phyloP scores from a whole-genome alignment of 1,140 invertebrate species.

The Drosophila yakuba region DNA sequence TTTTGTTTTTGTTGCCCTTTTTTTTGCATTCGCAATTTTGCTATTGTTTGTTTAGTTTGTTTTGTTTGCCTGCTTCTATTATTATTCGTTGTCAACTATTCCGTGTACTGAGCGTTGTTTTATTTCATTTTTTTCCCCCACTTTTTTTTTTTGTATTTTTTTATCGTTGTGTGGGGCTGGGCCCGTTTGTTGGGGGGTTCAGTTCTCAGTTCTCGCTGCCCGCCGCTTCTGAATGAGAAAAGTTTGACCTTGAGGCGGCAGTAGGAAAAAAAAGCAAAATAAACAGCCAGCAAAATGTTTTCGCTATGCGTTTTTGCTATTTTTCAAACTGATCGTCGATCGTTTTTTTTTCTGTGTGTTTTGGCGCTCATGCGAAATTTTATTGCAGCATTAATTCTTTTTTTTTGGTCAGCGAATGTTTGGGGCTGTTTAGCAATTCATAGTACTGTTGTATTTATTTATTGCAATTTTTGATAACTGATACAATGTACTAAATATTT shows the following conservation, averaged over 20 bases:
- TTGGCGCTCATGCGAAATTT: conserved; percentile 1
- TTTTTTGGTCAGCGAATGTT: conserved; percentile 12
- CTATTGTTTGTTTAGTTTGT: conserved; percentile 63
- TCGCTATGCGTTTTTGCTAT: conserved; percentile 59
- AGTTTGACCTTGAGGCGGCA: conserved; percentile 76
- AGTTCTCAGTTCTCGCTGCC: conserved; percentile 58
- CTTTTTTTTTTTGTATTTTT: conserved; percentile 8
- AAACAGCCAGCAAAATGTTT: conserved; percentile 44
- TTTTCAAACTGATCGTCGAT: conserved; percentile 37
- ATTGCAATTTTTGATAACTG: background rate
- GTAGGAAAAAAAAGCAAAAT: conserved; percentile 14
- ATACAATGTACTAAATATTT: background rate
- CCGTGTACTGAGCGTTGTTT: conserved; percentile 58
- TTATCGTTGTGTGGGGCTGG: conserved; percentile 41
- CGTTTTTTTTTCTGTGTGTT: background rate
- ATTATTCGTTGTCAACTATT: conserved; percentile 77
- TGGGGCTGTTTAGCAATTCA: background rate
- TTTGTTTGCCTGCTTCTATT: conserved; percentile 65
- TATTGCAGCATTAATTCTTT: background rate
- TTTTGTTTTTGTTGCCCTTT: conserved; percentile 25
- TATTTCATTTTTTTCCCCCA: conserved; percentile 6
- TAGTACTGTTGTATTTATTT: background rate
- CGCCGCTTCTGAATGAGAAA: conserved; percentile 69
- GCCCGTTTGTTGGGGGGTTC: conserved; percentile 62
- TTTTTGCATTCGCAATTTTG: conserved; percentile 58